phyloP scores from a whole-genome alignment of 2,113 vertebrate genomes.

The Galemys pyrenaicus region DNA sequence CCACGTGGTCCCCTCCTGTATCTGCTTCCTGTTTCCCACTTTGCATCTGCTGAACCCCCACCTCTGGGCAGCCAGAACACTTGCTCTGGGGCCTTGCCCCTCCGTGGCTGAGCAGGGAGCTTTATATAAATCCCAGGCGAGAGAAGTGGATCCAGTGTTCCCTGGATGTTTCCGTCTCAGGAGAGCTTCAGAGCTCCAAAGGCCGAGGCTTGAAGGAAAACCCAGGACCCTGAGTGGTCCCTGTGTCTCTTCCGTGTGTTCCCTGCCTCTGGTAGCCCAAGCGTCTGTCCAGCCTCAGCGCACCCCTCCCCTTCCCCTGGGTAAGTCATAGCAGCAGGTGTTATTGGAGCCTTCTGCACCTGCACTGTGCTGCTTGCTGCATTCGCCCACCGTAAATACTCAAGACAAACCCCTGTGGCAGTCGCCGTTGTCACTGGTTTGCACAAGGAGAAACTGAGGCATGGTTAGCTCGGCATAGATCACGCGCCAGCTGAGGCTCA shows the following conservation, averaged over 20 bases:
- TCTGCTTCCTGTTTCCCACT: background rate
- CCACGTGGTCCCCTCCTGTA: fast-evolving
- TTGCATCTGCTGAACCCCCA: background rate
- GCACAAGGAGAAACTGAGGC: background rate
- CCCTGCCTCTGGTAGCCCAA: background rate
- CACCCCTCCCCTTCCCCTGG: background rate
- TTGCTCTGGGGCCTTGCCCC: background rate
- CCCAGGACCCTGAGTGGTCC: too few relatives aligned
- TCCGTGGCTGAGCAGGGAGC: background rate
- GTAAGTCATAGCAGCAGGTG: too few relatives aligned
- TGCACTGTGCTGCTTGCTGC: background rate
- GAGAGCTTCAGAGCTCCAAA: background rate
- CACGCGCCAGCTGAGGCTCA: background rate
- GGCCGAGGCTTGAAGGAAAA: background rate
- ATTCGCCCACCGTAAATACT: background rate
- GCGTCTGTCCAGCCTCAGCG: background rate
- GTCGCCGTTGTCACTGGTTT: background rate
- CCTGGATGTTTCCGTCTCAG: background rate
- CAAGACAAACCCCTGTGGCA: background rate
- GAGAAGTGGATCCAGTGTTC: background rate
- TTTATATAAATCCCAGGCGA: background rate
- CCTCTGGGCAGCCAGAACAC: background rate
- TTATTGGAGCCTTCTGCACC: background rate
- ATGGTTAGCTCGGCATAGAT: too few relatives aligned
- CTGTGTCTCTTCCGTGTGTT: background rate